Conservation (phyloP, 2,113 vertebrate genomes). For the Cryptotis parvus region DNA sequence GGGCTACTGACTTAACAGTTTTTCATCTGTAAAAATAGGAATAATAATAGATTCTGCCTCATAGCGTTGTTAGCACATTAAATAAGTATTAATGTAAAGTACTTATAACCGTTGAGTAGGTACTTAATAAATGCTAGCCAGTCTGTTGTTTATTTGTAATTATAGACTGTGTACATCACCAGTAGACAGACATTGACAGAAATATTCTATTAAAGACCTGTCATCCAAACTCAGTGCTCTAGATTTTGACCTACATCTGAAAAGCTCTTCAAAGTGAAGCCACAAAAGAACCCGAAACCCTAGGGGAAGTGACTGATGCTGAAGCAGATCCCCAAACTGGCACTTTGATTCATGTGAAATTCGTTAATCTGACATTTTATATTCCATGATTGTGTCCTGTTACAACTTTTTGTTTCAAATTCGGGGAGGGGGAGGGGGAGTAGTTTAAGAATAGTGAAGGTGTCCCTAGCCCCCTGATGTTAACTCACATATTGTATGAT, state of each 20-base stretch:
- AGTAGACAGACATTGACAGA: constrained; percentile 12
- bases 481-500: neutral
- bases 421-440: no score
- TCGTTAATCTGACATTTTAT: constrained; percentile 22
- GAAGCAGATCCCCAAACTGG: neutral
- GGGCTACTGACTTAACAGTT: neutral
- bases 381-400: neutral
- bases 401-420: constrained; percentile 26
- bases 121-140: constrained; percentile 1
- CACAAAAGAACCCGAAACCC: neutral
- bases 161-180: constrained; percentile 6
- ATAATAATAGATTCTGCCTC: neutral
- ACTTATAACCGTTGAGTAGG: neutral
- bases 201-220: constrained; percentile 32
- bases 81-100: neutral
- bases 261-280: constrained; percentile 56
- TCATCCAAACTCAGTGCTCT: constrained; percentile 36
- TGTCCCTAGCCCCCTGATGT: neutral
- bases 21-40: constrained; percentile 20
- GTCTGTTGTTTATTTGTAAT: constrained; percentile 19
- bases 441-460: neutral
- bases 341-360: constrained; percentile 31
- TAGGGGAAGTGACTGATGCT: neutral
- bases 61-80: neutral
- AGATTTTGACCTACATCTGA: constrained; percentile 52